Base-by-base conservation (phyloP, 1,140 invertebrate species). In the Sipha flava region DNA sequence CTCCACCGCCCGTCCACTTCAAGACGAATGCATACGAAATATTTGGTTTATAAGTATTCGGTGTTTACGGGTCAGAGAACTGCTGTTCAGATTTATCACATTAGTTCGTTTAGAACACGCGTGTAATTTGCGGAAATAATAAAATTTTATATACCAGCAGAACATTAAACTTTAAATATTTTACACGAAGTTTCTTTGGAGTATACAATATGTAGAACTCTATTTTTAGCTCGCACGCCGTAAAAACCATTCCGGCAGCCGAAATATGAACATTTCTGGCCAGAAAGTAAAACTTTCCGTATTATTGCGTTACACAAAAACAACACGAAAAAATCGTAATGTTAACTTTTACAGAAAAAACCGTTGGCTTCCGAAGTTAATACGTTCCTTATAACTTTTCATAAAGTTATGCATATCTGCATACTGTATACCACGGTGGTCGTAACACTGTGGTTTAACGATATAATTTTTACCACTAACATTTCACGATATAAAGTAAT, bases 41-140 rank as follows among this genome's bases (percentile, higher is more conserved):
- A 54, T 75, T 75, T 18, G 72, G 49, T 34, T 75, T n/a, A n/a
- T 54, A 54, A 54, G 72, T 54, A 75, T 75, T 75, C 26, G n/a
- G 49, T 23, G 23, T 75, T 75, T 52, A 75, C 29, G 31, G 49
- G 72, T 75, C 72, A 54, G 37, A 37, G 72, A 52, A 31, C 29
- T 34, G 47, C 47, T 54, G 72, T 75, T 75, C 47, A 54, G 47
- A 75, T 75, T 75, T 75, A 75, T 54, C 45, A n/a, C 47, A 52
- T 54, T 75, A 52, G 45, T 75, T 75, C 72, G 49, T 75, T 75
- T 75, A 54, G 9, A 52, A 75, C 31, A 75, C 47, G 29, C 70
- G 10, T 34, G 9, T n/a, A 40, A 66, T n/a, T 64, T 3, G n/a
- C 21, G n/a, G 14, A 66, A 43, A 66, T 66, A 66, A 66, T 66